phyloP scores from a whole-genome alignment of 2,113 vertebrate species.

The Phaethornis superciliosus region DNA sequence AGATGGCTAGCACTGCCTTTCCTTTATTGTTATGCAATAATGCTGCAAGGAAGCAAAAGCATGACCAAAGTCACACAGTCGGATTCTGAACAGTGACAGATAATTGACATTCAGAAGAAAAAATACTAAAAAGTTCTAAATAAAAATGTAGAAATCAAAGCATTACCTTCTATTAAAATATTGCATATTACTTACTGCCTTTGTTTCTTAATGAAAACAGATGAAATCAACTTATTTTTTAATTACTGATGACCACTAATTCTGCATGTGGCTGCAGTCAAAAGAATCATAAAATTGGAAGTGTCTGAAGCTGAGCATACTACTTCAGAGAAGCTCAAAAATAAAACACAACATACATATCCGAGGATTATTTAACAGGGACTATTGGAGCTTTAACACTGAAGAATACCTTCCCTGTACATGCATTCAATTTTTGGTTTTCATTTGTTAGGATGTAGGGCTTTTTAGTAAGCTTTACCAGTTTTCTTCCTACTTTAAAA shows the following conservation, averaged over 20 bases:
- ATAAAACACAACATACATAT: background rate
- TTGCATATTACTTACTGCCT: background rate
- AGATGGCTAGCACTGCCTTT: conserved; percentile 36
- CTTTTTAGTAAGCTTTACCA: background rate
- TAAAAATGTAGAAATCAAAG: background rate
- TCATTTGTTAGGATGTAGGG: background rate
- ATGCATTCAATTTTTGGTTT: background rate
- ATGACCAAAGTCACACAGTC: background rate
- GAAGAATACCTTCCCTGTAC: background rate
- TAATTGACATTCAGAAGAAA: background rate
- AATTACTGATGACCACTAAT: background rate
- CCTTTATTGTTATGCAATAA: background rate
- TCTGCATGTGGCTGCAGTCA: background rate
- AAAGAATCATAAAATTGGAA: background rate
- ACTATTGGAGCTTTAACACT: background rate
- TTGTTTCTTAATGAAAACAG: background rate
- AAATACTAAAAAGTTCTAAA: background rate
- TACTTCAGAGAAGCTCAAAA: background rate
- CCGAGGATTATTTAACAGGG: background rate
- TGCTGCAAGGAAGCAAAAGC: background rate
- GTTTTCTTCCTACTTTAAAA: background rate
- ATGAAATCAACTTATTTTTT: background rate
- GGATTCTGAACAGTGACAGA: background rate
- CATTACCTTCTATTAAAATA: background rate
- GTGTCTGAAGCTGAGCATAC: background rate